Evolutionary conservation across 1,140 invertebrate genomes (phyloP), one percentile per base, ranked within the genome.

Genomic region (Procambarus clarkii): DNA sequence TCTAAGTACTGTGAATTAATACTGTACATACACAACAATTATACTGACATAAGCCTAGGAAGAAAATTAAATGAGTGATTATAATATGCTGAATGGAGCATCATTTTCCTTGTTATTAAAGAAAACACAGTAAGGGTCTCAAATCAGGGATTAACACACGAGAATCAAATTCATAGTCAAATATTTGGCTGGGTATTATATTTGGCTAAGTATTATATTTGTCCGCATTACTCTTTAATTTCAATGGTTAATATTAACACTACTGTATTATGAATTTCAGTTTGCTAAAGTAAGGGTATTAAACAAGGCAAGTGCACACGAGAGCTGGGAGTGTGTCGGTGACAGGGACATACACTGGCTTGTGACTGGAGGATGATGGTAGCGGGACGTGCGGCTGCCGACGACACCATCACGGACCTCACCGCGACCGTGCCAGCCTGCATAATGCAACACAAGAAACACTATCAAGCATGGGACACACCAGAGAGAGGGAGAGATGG

Each of bases 351-450:
- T 91, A 91, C 89, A 91, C 82, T 86, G 82, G 89, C 71, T 85
- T 91, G 89, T 85, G 89, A 79, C 82, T 91, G 89, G 71, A 91
- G 89, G 82, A 86, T 78, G 82, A 91, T 91, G 89, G 89, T 79
- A 74, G 69, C 64, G 74, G 89, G 80, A 34, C 76, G 89, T 79
- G 89, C 69, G 13, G 82, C 89, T 46, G 88, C 88, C 3, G 89
- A 84, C 76, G 89, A 46, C 89, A 85, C 89, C 89, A 91, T 91
- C 34, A 91, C 89, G 34, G 89, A 91, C 89, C 89, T 86, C 82
- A 91, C 89, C 45, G 89, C 89, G 50, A 91, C 89, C 82, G 89
- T 69, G 64, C 88, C 81, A 48, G 82, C 82, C 89, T 91, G 89
- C 48, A 80, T 85, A 71, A 91, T 84, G 81, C 89, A 84, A 85